Base-by-base conservation (phyloP, 2,113 vertebrate genomes). In the Percopsis transmontana region DNA sequence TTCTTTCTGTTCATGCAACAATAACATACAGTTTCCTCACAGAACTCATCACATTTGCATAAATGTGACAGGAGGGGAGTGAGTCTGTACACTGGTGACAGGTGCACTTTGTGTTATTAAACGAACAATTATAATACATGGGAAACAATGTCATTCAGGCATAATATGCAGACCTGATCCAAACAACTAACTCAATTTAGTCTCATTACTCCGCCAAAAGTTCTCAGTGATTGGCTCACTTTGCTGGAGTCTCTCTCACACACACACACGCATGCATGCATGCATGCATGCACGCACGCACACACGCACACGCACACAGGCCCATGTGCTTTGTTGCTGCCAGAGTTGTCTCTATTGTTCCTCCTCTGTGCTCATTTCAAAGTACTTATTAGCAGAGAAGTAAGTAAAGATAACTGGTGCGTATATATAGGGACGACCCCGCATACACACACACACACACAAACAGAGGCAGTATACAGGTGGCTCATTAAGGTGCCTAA, bases 401-500 rank as follows among this genome's bases (percentile, higher is more conserved):
- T 79, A 80, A 81, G 69, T 69, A 80, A 76, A 76, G 72, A 76
- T 81, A 84, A 84, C 76, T 88, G 81, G 74, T 72, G 77, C 55
- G 54, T 68, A 55, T 63, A 70, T 62, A 77, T 67, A 66, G 7
- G 70, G 62, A 60, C 47, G 58, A 65, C 53, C 81, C 24, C 70
- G 64, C n/a, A 14, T 51, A 44, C n/a, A 27, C 56, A 48, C 60
- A 15, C 55, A 47, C 59, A 54, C 52, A 72, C 50, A 20, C 40
- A 18, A 1, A 14, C 9, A 53, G 18, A 58, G 20, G 15, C 24
- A 38, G n/a, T 41, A 42, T 62, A 75, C 73, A 81, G 82, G 77
- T 79, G 82, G 79, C 76, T 87, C 72, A 85, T 90, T 87, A 85
- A 71, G 76, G 67, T 59, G 76, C 52, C 70, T 68, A 67, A 74